Evolutionary conservation across 1,140 invertebrate genomes (phyloP).

Genomic region (Paraescarpia echinospica): DNA sequence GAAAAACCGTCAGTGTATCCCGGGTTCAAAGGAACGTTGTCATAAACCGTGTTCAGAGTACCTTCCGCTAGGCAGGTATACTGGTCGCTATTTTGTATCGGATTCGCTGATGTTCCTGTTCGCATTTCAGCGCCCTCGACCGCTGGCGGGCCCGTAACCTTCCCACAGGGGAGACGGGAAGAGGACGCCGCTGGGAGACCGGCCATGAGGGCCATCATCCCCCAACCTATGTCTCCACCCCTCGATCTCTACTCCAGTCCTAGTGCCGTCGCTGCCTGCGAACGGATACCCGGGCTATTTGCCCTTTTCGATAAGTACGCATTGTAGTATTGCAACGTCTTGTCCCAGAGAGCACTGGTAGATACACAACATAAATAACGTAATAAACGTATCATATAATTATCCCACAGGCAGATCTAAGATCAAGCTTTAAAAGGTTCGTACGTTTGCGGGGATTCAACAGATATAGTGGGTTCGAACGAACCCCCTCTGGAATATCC

Average conservation of each 20-base stretch:
- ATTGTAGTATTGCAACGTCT: not conserved
- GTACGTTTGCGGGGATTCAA: too few species aligned
- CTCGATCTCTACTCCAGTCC: conserved; percentile 1
- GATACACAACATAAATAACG: too few species aligned
- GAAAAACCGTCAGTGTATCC: too few species aligned
- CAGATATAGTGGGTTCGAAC: too few species aligned
- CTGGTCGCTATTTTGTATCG: not conserved
- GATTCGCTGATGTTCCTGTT: not conserved
- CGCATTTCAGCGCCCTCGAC: not conserved
- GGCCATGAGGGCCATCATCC: not conserved
- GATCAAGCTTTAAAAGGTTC: too few species aligned
- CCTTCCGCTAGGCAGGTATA: not conserved
- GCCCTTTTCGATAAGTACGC: conserved; percentile 11
- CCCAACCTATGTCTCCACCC: not conserved
- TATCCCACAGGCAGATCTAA: too few species aligned
- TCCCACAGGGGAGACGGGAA: not conserved
- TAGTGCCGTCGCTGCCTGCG: not conserved
- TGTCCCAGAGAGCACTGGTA: not conserved
- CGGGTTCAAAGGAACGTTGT: too few species aligned
- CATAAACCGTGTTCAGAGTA: not conserved
- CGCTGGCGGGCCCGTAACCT: not conserved
- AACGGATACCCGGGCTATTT: not conserved
- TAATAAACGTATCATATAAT: too few species aligned
- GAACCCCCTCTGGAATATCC: too few species aligned
- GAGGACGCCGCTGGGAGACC: not conserved